Evolutionary conservation across 2,888 invertebrate species (phyloP), one percentile per base, ranked within the genome.

Genomic region (Laspeyria flexula): DNA sequence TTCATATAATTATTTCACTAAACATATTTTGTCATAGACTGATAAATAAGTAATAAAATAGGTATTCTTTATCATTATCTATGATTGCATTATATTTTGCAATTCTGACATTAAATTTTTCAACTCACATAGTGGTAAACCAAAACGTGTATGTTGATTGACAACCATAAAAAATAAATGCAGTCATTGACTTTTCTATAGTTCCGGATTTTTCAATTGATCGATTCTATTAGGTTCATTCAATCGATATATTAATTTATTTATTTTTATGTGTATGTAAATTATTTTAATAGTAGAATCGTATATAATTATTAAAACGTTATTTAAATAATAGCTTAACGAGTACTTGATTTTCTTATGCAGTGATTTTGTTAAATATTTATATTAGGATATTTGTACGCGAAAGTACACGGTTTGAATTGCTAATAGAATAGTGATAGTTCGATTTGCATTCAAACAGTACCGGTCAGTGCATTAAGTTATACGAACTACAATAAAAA

Each of bases 381-480:
- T 18, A 37, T 21, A 4, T 21, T n/a, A n/a, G 11, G 15, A 5
- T 42, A 37, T 60, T 69, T 60, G 52, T 55, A 23, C 54, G 47
- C 45, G 57, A 64, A 55, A 61, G 59, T 73, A 65, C 65, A 12
- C 31, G 18, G 33, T 49, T 33, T 23, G 43, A 42, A 43, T 51
- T 53, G 64, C 61, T 55, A 62, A 70, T 64, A 60, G 72, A 74
- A 76, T 73, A 56, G 68, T 52, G 60, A 74, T 74, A 70, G 71
- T 62, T 59, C 27, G 48, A 71, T 73, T 73, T 69, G 69, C 72
- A 77, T 77, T 62, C 66, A 66, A 68, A 70, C 71, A 62, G 60
- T 59, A 52, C 64, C 56, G 62, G 66, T 65, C 63, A 58, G 41
- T 47, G 48, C 63, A 50, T 65, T 55, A 55, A 68, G 61, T 67